These are phyloP conservation scores for Propsilocerus akamusi DNA, from an alignment of 1,140 invertebrate species.

Conservation along the genomic window DNA sequence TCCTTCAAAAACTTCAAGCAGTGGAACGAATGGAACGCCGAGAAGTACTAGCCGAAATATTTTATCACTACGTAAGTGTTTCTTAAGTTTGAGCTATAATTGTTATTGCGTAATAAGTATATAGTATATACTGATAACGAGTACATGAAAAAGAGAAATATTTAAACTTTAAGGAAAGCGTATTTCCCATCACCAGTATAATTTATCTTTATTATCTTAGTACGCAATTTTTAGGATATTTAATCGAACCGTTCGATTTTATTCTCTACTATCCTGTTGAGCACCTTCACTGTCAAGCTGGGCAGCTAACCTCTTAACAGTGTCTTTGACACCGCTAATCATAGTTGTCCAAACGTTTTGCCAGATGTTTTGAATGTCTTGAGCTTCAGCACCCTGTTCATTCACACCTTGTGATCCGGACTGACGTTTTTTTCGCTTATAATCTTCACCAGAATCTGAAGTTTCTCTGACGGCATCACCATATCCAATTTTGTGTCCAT, in stretches of 20 bases:
- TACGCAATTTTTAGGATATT: neutral
- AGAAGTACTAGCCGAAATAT: conserved; percentile 12
- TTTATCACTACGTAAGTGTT: conserved; percentile 16
- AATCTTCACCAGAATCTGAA: neutral
- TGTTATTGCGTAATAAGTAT: neutral
- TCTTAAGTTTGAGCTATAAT: neutral
- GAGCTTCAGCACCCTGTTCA: neutral
- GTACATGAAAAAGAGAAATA: neutral
- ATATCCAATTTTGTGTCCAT: neutral
- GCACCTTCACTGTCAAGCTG: neutral
- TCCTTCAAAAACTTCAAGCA: conserved; percentile 18
- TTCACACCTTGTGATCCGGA: neutral
- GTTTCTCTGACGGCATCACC: neutral
- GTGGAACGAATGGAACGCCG: conserved; percentile 15
- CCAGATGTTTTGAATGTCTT: neutral
- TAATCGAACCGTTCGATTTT: neutral
- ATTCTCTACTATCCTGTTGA: neutral
- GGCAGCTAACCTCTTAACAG: neutral
- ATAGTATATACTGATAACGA: neutral
- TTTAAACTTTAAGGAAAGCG: neutral
- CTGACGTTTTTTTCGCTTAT: neutral
- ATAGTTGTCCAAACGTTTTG: neutral
- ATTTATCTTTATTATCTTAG: neutral
- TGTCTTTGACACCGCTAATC: neutral
- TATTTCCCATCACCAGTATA: neutral